phyloP scores from a whole-genome alignment of 2,113 vertebrate species.

The Coreoperca whiteheadi region DNA sequence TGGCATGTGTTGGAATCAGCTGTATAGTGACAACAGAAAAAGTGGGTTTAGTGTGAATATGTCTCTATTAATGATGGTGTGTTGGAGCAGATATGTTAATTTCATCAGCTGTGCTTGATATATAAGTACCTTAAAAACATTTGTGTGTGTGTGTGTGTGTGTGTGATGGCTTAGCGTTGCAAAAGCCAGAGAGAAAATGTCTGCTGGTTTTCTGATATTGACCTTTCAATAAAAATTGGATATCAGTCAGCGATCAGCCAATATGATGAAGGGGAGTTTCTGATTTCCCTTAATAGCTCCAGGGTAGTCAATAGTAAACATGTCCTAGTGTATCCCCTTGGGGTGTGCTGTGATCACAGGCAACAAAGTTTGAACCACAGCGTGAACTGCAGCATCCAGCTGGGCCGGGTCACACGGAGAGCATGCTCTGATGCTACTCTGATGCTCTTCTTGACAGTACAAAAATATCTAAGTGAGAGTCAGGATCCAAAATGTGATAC shows the following conservation, averaged over 20 bases:
- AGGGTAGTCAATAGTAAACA: slow-evolving; percentile 34
- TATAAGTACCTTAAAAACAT: background rate
- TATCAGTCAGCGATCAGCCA: slow-evolving; percentile 8
- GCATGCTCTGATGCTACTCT: background rate
- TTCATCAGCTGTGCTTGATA: background rate
- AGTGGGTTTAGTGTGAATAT: background rate
- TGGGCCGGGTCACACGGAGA: slow-evolving; percentile 3
- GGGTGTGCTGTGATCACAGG: slow-evolving; percentile 29
- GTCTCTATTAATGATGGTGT: background rate
- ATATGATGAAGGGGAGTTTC: slow-evolving; percentile 3
- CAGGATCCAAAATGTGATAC: background rate
- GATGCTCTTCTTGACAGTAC: background rate
- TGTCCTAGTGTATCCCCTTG: background rate
- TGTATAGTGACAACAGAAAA: background rate
- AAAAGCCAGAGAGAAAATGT: background rate
- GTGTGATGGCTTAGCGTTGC: background rate
- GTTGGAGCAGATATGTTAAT: background rate
- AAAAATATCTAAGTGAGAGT: background rate
- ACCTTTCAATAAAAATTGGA: background rate
- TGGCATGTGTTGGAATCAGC: slow-evolving; percentile 5
- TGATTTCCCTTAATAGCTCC: slow-evolving; percentile 2
- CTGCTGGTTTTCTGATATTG: background rate
- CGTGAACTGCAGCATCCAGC: slow-evolving; percentile 14
- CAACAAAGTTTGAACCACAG: background rate
- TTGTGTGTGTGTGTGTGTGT: background rate